Conservation (phyloP, 1,140 invertebrate genomes). For the Lasioglossum albipes region DNA sequence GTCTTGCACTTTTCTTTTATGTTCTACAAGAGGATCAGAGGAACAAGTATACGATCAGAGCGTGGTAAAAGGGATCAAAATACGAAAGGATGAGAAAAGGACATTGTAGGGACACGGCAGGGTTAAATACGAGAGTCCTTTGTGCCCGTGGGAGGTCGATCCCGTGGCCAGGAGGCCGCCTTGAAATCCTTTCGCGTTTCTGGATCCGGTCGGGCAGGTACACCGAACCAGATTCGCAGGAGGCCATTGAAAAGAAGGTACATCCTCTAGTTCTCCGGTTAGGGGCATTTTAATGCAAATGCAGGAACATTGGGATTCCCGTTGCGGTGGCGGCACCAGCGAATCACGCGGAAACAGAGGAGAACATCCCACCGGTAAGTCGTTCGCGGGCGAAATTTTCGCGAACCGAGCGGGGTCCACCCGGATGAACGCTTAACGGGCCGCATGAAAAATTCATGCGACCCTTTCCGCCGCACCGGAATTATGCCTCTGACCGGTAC, state of each 20-base stretch:
- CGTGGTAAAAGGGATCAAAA: too few relatives aligned
- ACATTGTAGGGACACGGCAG: too few relatives aligned
- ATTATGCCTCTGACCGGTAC: slow-evolving; percentile 30
- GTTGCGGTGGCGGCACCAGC: slow-evolving; percentile 1
- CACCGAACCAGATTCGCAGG: slow-evolving; percentile 20
- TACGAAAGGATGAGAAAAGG: too few relatives aligned
- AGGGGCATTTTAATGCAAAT: slow-evolving; percentile 63
- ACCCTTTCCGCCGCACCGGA: not conserved
- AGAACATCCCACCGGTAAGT: slow-evolving; percentile 52
- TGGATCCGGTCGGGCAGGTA: not conserved
- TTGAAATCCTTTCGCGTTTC: not conserved
- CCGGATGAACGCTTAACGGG: slow-evolving; percentile 24
- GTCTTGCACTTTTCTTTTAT: too few relatives aligned
- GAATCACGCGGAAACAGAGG: slow-evolving; percentile 49
- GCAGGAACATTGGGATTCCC: slow-evolving; percentile 43
- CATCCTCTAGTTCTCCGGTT: slow-evolving; percentile 17
- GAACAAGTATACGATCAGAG: too few relatives aligned
- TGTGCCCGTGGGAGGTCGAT: not conserved
- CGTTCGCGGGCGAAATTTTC: slow-evolving; percentile 35
- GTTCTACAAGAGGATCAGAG: too few relatives aligned
- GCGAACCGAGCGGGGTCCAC: not conserved
- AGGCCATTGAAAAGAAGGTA: slow-evolving; percentile 29
- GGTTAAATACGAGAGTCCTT: not conserved
- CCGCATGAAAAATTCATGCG: slow-evolving; percentile 41
- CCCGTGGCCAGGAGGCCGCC: not conserved